Conservation (phyloP, 2,888 invertebrate genomes). For the Noctua fimbriata region DNA sequence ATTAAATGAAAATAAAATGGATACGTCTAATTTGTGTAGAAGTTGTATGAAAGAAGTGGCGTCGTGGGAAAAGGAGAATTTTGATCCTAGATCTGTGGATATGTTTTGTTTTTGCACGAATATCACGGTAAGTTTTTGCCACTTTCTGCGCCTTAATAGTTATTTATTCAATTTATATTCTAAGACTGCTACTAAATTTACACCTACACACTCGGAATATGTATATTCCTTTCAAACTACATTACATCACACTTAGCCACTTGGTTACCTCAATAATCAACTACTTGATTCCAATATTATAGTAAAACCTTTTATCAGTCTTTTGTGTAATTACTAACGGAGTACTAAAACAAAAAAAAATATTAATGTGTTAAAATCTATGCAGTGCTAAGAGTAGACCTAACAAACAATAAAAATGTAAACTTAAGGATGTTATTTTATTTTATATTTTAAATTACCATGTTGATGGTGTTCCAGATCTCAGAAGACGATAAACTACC, state of each 20-base stretch:
- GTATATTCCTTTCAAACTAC: neutral
- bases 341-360: neutral
- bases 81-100: constrained; percentile 75
- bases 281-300: neutral
- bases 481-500: constrained; percentile 85
- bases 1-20: constrained; percentile 71
- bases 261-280: neutral
- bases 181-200: neutral
- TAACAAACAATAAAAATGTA: neutral
- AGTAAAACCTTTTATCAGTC: neutral
- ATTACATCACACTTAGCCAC: neutral
- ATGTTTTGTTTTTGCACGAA: constrained; percentile 86
- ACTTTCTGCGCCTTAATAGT: neutral
- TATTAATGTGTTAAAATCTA: neutral
- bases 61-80: constrained; percentile 80
- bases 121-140: constrained; percentile 73
- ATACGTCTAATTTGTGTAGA: constrained; percentile 79
- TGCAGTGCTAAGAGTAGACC: neutral
- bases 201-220: neutral
- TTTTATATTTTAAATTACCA: neutral
- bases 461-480: constrained; percentile 71
- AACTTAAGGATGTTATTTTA: neutral
- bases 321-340: neutral
- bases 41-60: constrained; percentile 86
- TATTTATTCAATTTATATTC: neutral